A percentile compares a stretch with the other conserved stretches of the same genome.
These are phyloP conservation scores for Apis florea DNA, from an alignment of 1,140 invertebrate species.

Conservation along the genomic window DNA sequence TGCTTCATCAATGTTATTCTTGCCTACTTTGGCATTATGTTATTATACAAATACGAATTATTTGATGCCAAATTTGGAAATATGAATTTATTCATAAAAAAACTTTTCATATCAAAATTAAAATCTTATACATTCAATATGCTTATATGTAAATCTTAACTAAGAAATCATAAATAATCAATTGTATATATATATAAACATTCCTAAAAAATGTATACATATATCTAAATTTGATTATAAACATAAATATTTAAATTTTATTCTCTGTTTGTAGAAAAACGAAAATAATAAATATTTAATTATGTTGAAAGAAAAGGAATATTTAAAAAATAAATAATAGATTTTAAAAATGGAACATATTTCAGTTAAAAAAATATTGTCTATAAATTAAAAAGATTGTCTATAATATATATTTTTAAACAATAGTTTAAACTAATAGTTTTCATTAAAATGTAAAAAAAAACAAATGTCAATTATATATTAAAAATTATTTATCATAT, in stretches of 20 bases:
- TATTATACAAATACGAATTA: conserved; percentile 9
- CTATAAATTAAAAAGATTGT: not conserved
- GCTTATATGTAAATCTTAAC: conserved; percentile 3
- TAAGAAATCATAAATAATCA: not conserved
- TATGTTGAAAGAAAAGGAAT: not conserved
- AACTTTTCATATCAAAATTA: not conserved
- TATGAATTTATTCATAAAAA: not conserved
- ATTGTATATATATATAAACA: conserved; percentile 3
- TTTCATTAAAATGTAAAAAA: not conserved
- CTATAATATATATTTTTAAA: not conserved
- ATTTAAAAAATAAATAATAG: not conserved
- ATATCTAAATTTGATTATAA: not conserved
- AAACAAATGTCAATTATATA: conserved; percentile 23
- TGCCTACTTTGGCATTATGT: not conserved
- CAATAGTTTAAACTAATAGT: not conserved
- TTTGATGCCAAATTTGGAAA: conserved; percentile 14
- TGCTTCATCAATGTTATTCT: not conserved
- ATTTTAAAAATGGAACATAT: not conserved
- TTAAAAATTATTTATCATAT: not conserved
- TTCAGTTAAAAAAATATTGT: not conserved
- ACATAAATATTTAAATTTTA: not conserved
- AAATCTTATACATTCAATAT: not conserved
- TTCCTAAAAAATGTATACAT: conserved; percentile 5
- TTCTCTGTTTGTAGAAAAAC: not conserved
- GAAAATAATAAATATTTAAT: not conserved